Conservation (phyloP, 2,888 invertebrate genomes). For the Phyllotreta cruciferae region DNA sequence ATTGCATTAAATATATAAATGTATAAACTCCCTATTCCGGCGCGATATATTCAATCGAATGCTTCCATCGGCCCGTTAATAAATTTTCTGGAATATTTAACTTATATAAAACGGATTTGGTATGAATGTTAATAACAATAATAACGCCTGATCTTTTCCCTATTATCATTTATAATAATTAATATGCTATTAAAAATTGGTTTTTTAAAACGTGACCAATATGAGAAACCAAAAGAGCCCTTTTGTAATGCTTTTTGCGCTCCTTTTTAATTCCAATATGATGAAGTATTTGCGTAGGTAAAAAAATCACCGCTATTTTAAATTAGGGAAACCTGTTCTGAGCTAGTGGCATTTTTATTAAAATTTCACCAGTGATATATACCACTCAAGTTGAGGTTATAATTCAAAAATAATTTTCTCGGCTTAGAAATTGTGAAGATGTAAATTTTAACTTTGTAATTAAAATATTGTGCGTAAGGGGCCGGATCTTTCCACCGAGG, state of each 20-base stretch:
- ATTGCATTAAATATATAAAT: conserved; percentile 57
- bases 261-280: conserved; percentile 24
- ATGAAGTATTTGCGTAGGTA: conserved; percentile 23
- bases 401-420: conserved; percentile 32
- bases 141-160: conserved; percentile 5
- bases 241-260: no score
- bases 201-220: background rate
- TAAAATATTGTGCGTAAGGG: conserved; percentile 33
- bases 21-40: conserved; percentile 47
- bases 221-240: no score
- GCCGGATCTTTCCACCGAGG: background rate
- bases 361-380: conserved; percentile 32
- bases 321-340: conserved; percentile 28
- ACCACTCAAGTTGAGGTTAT: conserved; percentile 33
- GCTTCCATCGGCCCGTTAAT: conserved; percentile 45
- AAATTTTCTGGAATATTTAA: conserved; percentile 55
- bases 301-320: conserved; percentile 27
- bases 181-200: background rate
- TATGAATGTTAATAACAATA: background rate
- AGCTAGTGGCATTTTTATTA: conserved; percentile 35
- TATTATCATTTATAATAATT: conserved; percentile 4
- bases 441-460: conserved; percentile 34
- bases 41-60: conserved; percentile 42
- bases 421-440: conserved; percentile 34
- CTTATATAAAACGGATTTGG: conserved; percentile 51